These are phyloP conservation scores for Drosophila takahashii DNA, from an alignment of 1,140 invertebrate species.

Conservation along the genomic window DNA sequence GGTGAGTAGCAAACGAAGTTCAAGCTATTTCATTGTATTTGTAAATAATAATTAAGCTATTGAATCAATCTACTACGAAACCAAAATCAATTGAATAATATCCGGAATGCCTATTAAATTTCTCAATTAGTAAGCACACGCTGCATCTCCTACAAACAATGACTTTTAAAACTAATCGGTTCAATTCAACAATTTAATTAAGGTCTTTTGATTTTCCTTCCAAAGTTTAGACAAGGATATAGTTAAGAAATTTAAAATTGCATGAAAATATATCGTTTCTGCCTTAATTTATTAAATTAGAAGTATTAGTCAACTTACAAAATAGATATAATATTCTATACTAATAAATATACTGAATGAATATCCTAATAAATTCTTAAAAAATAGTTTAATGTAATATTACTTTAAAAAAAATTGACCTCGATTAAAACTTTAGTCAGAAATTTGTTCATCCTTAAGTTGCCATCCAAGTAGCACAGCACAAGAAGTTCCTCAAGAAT, in stretches of 20 bases:
- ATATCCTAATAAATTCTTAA: too few relatives aligned
- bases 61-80: constrained; percentile 1
- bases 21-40: too few relatives aligned
- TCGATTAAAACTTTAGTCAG: background rate
- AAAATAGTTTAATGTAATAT: background rate
- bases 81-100: background rate
- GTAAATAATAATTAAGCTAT: background rate
- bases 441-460: constrained; percentile 8
- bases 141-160: background rate
- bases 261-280: too few relatives aligned
- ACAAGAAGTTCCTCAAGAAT: constrained; percentile 37
- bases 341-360: too few relatives aligned
- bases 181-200: background rate
- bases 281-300: background rate
- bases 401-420: background rate
- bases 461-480: constrained; percentile 56
- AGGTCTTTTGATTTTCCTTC: too few relatives aligned
- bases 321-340: background rate
- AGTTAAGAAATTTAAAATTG: too few relatives aligned
- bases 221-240: too few relatives aligned
- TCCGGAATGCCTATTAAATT: background rate
- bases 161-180: background rate
- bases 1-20: background rate
- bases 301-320: too few relatives aligned
- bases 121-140: constrained; percentile 2